Evolutionary conservation across 35 echinoderm and acorn worm genomes (phyloP), one percentile per base, ranked within the genome.

Genomic region (Apostichopus parvimensis): DNA sequence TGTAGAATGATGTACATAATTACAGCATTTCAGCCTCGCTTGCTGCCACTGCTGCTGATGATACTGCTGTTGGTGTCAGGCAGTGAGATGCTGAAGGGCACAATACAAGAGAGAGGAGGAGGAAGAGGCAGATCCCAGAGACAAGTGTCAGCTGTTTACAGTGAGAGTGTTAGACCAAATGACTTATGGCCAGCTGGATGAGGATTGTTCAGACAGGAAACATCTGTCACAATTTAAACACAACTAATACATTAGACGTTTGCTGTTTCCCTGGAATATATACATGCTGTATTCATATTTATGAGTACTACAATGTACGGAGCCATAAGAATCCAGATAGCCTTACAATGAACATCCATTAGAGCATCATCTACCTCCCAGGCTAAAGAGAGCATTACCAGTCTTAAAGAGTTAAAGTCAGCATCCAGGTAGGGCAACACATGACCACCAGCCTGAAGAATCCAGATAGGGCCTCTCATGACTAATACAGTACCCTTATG

Each of bases 1-100:
- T 45, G 79, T 56, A 54, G 79, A 56, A 57, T 82, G 79, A 82
- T 82, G 79, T 54, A 82, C 79, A 82, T 82, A 82, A 82, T 82
- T 82, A 82, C 34, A 45, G 34, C 34, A 45, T 82, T 81, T 82
- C 79, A 82, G 79, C 45, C 79, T 82, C 25, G 79, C 79, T 56
- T n/a, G 64, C 64, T 9, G 64, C 64, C 64, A 14, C 64, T 68
- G 64, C 64, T 68, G 11, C 64, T 68, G 79, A 18, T 82, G 79
- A 17, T 82, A 53, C 8, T 82, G 79, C 79, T 45, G 45, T 45
- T 53, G 9, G 52, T 53, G 45, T 13, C 17, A 55, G 79, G 14
- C 53, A n/a, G 79, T 9, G 11, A 82, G 79, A 82, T 17, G n/a
- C 55, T 82, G 79, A 55, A 68, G 64, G 64, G 64, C 18, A 68